These are phyloP conservation scores for Perccottus glenii DNA, from an alignment of 2,113 vertebrate genomes.

Conservation along the genomic window DNA sequence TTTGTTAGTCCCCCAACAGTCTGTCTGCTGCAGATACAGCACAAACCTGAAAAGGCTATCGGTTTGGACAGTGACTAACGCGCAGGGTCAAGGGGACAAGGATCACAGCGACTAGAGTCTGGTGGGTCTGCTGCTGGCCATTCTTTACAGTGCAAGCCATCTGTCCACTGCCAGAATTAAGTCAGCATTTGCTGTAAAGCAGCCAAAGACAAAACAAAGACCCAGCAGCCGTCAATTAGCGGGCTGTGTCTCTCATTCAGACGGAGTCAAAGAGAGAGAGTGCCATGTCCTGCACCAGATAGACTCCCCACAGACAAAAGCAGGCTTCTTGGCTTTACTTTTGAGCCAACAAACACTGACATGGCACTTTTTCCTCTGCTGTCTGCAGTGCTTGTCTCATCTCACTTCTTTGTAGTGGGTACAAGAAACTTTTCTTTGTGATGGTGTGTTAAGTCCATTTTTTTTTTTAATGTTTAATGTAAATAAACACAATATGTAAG, in stretches of 20 bases:
- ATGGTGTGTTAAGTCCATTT: not conserved
- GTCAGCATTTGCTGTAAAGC: conserved; percentile 37
- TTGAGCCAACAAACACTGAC: conserved; percentile 17
- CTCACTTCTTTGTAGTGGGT: not conserved
- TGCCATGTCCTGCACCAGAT: conserved; percentile 44
- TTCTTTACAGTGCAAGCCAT: conserved; percentile 61
- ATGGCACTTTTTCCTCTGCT: conserved; percentile 1
- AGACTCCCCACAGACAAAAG: conserved; percentile 49
- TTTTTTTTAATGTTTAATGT: no score
- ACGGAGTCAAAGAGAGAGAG: conserved; percentile 31
- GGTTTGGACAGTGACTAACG: conserved; percentile 32
- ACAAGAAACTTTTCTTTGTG: conserved; percentile 1
- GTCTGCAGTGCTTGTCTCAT: not conserved
- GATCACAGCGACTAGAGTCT: conserved; percentile 48
- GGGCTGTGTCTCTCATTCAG: conserved; percentile 49
- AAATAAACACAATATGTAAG: no score
- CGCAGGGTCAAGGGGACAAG: not conserved
- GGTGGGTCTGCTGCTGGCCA: conserved; percentile 26
- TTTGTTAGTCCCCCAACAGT: conserved; percentile 15
- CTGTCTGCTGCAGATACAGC: conserved; percentile 21
- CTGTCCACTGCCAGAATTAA: conserved; percentile 65
- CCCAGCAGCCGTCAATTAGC: conserved; percentile 69
- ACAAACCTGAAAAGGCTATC: conserved; percentile 3
- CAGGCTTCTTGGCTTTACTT: conserved; percentile 33
- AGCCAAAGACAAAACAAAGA: conserved; percentile 73